Base-by-base conservation (phyloP, 2,113 vertebrate genomes). In the Aramus guarauna region DNA sequence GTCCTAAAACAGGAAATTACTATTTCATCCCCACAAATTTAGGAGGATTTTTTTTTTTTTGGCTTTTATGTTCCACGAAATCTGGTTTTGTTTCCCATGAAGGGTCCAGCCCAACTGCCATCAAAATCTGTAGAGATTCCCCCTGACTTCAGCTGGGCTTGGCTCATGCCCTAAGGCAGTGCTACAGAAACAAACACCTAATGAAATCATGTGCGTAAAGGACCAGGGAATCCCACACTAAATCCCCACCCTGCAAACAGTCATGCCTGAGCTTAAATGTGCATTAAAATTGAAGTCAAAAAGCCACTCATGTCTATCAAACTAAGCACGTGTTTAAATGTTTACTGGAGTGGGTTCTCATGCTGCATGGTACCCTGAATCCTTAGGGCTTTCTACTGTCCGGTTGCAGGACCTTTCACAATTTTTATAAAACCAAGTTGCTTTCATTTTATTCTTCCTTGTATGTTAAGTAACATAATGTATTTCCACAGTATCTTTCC, bases 1-100 rank as follows among this genome's bases (percentile, higher is more conserved):
- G 74, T 90, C 81, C 92, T 95, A 91, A 95, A 95, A 24, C 84
- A 97, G 96, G 94, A 97, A 97, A 97, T 95, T 36, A 97, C 77
- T 82, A 94, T 85, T 97, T 97, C 71, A 97, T 96, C 92, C 84
- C 80, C 92, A 73, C 77, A 96, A 94, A 92, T 97, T 94, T 91
- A 88, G 74, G 11, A 79, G 87, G 94, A 84, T 87, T 87, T 12
- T 94, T 95, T 90, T 94, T 93, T 77, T 75, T 93, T 78, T 71
- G 27, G 53, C 94, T 95, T 95, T 97, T 85, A 91, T 94, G 92
- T 95, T 91, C 59, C n/a, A 82, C 62, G 90, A 92, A 95, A 97
- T 92, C 73, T 94, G 91, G 6, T 95, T 94, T 96, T 94, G 80
- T 92, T 97, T 95, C 91, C 68, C 64, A 87, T 79, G 92, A 94